Percentiles rank a stretch among this genome's conserved stretches.
phyloP scores from a whole-genome alignment of 2,888 invertebrate species.

The Argyra leucocephala region DNA sequence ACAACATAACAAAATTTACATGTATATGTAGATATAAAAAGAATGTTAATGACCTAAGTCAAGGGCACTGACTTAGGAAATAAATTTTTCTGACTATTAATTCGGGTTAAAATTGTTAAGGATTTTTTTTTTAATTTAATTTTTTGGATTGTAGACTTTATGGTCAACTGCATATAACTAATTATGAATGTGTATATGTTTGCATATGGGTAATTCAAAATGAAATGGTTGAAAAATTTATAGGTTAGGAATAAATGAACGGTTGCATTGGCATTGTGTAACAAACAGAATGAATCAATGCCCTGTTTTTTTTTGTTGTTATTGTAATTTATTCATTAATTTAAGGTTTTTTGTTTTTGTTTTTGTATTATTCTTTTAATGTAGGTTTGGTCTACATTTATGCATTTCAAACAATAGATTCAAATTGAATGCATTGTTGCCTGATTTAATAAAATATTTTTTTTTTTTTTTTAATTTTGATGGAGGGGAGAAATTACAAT shows the following conservation, averaged over 20 bases:
- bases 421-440: too few relatives aligned
- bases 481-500: too few relatives aligned
- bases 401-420: too few relatives aligned
- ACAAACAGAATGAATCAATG: background rate
- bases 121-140: background rate
- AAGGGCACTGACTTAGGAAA: constrained; percentile 36
- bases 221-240: background rate
- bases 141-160: background rate
- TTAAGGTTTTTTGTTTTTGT: too few relatives aligned
- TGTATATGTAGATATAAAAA: constrained; percentile 16
- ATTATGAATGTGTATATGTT: too few relatives aligned
- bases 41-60: constrained; percentile 40
- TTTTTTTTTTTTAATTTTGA: too few relatives aligned
- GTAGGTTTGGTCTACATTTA: too few relatives aligned
- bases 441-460: too few relatives aligned
- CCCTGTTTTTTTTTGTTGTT: too few relatives aligned
- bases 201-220: too few relatives aligned
- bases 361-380: too few relatives aligned
- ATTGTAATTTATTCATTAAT: too few relatives aligned
- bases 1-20: constrained; percentile 10
- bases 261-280: background rate
- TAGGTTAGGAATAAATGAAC: background rate
- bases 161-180: background rate
- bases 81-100: background rate
- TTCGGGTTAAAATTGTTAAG: background rate